Base-by-base conservation (phyloP, 1,140 invertebrate genomes). In the Hycleus cichorii region DNA sequence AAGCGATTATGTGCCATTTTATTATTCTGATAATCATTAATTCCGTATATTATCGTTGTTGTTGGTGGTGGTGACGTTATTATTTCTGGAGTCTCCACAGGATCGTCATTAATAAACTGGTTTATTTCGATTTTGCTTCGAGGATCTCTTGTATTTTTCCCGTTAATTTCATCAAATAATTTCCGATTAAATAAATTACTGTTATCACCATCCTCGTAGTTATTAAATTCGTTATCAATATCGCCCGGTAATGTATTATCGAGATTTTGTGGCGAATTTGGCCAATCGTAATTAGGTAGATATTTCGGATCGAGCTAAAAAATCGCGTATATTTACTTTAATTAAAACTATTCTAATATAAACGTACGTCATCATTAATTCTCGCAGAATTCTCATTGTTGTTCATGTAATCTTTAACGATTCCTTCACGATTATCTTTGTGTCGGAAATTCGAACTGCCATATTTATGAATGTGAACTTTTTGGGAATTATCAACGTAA, bases 1-100 rank as follows among this genome's bases (percentile, higher is more conserved):
- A 73, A 50, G 27, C 69, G 55, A 45, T 65, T 66, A 61, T 63
- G 62, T 0, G 73, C 60, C 43, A 67, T 59, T 53, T 67, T 54
- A 2, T 71, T 57, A 53, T 74, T 74, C 43, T 64, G 57, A 46
- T 72, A 72, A 43, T 65, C 68, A 57, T 71, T 72, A 45, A 72
- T 67, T 3, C 67, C 62, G 48, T 64, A 60, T 46, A 60, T 55
- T 18, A 55, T 47, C 45, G 57, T 32, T 32, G 27, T 32, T 7
- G 32, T 32, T 7, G 32, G 64, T 24, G 44, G 60, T 8, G 50
- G 49, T 52, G 42, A 27, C 27, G 18, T 39, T 39, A 8, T 57
- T 38, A 52, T 12, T 49, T 58, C 56, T 39, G 32, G 32, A 4
- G 7, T 32, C 7, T 32, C 32, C 4, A 32, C 4, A 32, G 7